phyloP scores from a whole-genome alignment of 2,888 invertebrate species.

The Temnothorax ravouxi region DNA sequence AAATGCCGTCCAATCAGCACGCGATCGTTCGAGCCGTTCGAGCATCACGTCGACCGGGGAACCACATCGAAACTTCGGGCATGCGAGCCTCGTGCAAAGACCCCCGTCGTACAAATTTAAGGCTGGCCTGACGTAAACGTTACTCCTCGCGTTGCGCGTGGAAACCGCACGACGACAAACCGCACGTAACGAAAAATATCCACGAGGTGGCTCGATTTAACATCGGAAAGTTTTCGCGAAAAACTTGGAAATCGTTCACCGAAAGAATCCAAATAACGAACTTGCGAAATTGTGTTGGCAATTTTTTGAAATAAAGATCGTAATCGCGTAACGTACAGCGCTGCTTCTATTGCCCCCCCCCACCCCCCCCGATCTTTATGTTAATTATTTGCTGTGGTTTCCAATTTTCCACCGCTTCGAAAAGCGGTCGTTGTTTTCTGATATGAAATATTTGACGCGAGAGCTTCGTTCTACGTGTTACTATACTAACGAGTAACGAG shows the following conservation, averaged over 20 bases:
- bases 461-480: neutral
- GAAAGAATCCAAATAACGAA: neutral
- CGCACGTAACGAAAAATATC: neutral
- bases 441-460: neutral
- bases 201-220: neutral
- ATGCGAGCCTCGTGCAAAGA: conserved; percentile 62
- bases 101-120: conserved; percentile 40
- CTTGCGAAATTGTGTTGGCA: neutral
- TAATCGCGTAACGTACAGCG: neutral
- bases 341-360: neutral
- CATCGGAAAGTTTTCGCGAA: neutral
- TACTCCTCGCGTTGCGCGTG: conserved; percentile 19
- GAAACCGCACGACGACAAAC: neutral
- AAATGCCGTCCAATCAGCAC: conserved; percentile 71
- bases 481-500: too few species aligned
- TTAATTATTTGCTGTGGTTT: neutral
- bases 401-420: neutral
- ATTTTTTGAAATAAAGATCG: neutral
- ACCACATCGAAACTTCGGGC: conserved; percentile 58
- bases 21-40: conserved; percentile 64
- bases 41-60: conserved; percentile 63
- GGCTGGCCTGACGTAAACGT: neutral
- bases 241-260: neutral
- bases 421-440: neutral
- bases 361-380: neutral